Base-by-base conservation (phyloP, 2,888 invertebrate species). In the Phalera bucephala region DNA sequence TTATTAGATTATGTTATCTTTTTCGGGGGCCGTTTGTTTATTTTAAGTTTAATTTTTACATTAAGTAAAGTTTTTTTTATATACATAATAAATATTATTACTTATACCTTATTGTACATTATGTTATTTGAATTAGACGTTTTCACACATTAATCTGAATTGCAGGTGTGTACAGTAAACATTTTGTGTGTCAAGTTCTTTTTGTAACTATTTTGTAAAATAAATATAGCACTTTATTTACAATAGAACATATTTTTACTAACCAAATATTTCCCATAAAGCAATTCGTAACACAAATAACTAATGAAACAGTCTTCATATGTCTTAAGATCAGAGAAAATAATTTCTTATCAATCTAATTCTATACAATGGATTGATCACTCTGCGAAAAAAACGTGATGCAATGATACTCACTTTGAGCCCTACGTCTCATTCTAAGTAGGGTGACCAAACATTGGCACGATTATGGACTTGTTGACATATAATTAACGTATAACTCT, bases 201-300 rank as follows among this genome's bases (percentile, higher is more conserved):
- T 86, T 85, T 87, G 84, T 87, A 86, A 86, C 87, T 86, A 87
- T 86, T 87, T 89, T 89, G 87, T 88, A 88, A 82, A 80, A 80
- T 88, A 85, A 89, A 88, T 84, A 89, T 87, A 88, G 89, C 87
- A 88, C 89, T 82, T 87, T 89, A 89, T 89, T 89, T 89, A 89
- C 89, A 89, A 80, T 61, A 64, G 40, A 42, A 27, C 38, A 38
- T 55, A 46, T 62, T 65, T 63, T 41, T 60, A 69, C 60, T 55
- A 52, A n/a, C n/a, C n/a, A n/a, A n/a, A n/a, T n/a, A n/a, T n/a
- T n/a, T n/a, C n/a, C n/a, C n/a, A n/a, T n/a, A n/a, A n/a, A n/a
- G n/a, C n/a, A n/a, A n/a, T n/a, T n/a, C n/a, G n/a, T n/a, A n/a
- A n/a, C n/a, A n/a, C n/a, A n/a, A n/a, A n/a, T n/a, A n/a, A n/a